These are phyloP conservation scores for Zosterops lateralis DNA, from an alignment of 2,113 vertebrate species.

Conservation along the genomic window DNA sequence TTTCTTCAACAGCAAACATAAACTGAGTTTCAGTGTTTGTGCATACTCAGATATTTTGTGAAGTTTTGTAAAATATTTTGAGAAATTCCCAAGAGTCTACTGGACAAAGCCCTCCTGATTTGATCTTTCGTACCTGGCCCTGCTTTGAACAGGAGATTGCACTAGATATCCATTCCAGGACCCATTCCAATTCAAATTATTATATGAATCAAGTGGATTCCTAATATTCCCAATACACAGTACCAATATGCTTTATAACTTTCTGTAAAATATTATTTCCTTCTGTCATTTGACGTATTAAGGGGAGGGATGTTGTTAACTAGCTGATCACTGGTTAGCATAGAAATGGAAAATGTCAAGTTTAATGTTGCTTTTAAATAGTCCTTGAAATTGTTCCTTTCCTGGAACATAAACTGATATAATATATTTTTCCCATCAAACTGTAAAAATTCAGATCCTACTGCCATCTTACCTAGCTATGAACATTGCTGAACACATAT, in stretches of 20 bases:
- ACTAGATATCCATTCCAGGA: neutral
- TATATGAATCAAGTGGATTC: neutral
- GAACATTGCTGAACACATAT: neutral
- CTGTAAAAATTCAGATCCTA: neutral
- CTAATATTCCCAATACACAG: neutral
- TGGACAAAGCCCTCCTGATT: neutral
- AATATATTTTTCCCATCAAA: neutral
- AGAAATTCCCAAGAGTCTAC: neutral
- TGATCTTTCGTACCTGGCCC: neutral
- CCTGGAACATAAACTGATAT: neutral
- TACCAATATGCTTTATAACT: neutral
- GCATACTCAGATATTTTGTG: neutral
- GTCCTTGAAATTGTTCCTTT: neutral
- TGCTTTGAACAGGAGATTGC: neutral
- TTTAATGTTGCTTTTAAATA: constrained; percentile 4
- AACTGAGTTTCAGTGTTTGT: neutral
- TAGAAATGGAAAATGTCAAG: neutral
- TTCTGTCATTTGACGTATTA: neutral
- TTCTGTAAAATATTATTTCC: neutral
- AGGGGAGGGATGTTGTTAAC: neutral
- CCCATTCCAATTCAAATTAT: neutral
- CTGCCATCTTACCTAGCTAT: neutral
- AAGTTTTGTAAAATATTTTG: neutral
- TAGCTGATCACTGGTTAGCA: neutral
- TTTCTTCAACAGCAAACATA: neutral